Percentiles rank a stretch among this genome's conserved stretches.
Evolutionary conservation across 2,888 invertebrate genomes (phyloP).

Genomic region (Hyposoter dolosus): DNA sequence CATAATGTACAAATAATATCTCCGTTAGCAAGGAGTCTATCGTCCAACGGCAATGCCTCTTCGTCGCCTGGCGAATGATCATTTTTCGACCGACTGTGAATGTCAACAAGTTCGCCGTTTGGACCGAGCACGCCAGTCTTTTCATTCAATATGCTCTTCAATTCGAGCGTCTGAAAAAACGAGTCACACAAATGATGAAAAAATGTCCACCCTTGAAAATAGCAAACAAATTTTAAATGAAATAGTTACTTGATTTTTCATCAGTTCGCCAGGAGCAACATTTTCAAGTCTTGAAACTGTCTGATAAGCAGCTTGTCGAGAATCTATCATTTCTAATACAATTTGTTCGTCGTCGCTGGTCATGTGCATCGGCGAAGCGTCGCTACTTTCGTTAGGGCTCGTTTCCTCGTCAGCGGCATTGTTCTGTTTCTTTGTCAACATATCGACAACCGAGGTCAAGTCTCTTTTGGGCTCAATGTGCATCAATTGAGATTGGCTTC

Average conservation of each 20-base stretch:
- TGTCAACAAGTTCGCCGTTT: slow-evolving; percentile 87
- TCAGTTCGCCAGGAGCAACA: slow-evolving; percentile 85
- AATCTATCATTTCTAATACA: slow-evolving; percentile 86
- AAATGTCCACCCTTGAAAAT: background rate
- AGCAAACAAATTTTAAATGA: background rate
- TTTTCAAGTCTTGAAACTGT: slow-evolving; percentile 84
- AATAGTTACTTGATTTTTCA: slow-evolving; percentile 87
- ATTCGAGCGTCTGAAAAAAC: slow-evolving; percentile 86
- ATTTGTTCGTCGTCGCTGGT: slow-evolving; percentile 66
- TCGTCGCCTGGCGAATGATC: slow-evolving; percentile 58
- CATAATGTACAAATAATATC: slow-evolving; percentile 75
- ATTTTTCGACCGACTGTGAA: slow-evolving; percentile 54
- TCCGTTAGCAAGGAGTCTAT: slow-evolving; percentile 1
- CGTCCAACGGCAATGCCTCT: slow-evolving; percentile 35
- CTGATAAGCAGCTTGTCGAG: slow-evolving; percentile 89
- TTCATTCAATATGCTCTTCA: slow-evolving; percentile 86
- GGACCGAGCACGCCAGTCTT: slow-evolving; percentile 88
- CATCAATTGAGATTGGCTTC: slow-evolving; percentile 72
- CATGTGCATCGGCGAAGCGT: slow-evolving; percentile 41
- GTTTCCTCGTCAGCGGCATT: slow-evolving; percentile 45
- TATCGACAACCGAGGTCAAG: slow-evolving; percentile 74
- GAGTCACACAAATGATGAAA: background rate
- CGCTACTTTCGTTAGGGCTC: background rate
- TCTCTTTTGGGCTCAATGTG: slow-evolving; percentile 74
- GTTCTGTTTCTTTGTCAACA: slow-evolving; percentile 72